Evolutionary conservation across 1,140 invertebrate species (phyloP).

Genomic region (Centruroides sculpturatus): DNA sequence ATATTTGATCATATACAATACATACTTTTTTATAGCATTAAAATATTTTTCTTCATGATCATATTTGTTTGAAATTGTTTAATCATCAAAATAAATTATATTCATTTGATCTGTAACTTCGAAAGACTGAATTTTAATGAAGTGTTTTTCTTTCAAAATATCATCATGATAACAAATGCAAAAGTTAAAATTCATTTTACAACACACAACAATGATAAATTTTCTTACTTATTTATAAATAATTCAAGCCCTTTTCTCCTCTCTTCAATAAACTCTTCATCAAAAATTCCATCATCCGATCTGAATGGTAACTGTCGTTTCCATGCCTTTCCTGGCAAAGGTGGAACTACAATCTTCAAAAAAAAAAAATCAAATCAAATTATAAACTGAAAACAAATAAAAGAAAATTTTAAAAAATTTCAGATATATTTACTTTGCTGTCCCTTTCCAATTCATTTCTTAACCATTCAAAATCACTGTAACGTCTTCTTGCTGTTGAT

Average conservation of each 20-base stretch:
- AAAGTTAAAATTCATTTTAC: too few species aligned
- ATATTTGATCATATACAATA: too few species aligned
- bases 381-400: background rate
- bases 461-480: constrained; percentile 99
- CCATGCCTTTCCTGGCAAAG: constrained; percentile 93
- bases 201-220: too few species aligned
- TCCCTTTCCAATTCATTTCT: constrained; percentile 97
- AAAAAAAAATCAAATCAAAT: background rate
- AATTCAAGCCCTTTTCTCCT: constrained; percentile 92
- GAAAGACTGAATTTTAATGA: too few species aligned
- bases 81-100: too few species aligned
- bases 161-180: too few species aligned
- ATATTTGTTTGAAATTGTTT: too few species aligned
- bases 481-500: constrained; percentile 88
- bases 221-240: constrained; percentile 90
- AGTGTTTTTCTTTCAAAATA: too few species aligned
- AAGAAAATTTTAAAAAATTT: background rate
- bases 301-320: constrained; percentile 96
- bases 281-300: constrained; percentile 97
- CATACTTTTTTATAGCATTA: too few species aligned
- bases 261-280: constrained; percentile 99
- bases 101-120: too few species aligned
- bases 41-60: too few species aligned
- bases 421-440: constrained; percentile 60
- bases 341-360: constrained; percentile 80